These are phyloP conservation scores for Puffinus mauretanicus DNA, from an alignment of 2,113 vertebrate species.

Conservation along the genomic window DNA sequence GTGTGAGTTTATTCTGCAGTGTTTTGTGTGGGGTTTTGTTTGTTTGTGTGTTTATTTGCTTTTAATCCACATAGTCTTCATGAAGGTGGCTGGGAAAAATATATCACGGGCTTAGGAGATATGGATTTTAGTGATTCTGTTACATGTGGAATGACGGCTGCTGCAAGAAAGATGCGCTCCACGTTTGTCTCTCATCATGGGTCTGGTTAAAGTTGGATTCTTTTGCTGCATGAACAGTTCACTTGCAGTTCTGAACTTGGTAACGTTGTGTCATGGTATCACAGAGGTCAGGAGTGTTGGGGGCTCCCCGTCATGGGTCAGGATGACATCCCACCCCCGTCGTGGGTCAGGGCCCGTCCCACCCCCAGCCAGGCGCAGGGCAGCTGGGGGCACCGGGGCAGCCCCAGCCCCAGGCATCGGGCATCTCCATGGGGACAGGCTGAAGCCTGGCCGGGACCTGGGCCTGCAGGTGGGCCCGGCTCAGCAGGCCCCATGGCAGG, in stretches of 20 bases:
- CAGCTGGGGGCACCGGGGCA: no score
- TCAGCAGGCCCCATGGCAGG: no score
- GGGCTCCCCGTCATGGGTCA: fast-evolving
- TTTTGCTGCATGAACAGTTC: not conserved
- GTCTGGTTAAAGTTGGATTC: not conserved
- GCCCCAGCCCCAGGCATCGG: no score
- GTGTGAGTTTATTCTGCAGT: not conserved
- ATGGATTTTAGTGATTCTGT: not conserved
- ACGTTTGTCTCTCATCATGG: not conserved
- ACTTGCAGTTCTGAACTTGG: not conserved
- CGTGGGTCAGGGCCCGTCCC: fast-evolving
- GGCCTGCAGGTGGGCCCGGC: no score
- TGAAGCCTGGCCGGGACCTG: no score
- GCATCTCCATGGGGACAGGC: no score
- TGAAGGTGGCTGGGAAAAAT: not conserved
- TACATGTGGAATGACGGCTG: not conserved
- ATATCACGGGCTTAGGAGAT: not conserved
- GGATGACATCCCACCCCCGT: no score
- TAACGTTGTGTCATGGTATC: not conserved
- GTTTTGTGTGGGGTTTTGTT: not conserved
- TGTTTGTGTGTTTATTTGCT: not conserved
- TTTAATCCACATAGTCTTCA: not conserved
- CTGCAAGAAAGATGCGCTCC: not conserved
- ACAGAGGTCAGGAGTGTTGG: not conserved
- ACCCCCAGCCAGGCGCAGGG: no score